phyloP scores from a whole-genome alignment of 2,888 invertebrate species.

The Pollenia labialis region DNA sequence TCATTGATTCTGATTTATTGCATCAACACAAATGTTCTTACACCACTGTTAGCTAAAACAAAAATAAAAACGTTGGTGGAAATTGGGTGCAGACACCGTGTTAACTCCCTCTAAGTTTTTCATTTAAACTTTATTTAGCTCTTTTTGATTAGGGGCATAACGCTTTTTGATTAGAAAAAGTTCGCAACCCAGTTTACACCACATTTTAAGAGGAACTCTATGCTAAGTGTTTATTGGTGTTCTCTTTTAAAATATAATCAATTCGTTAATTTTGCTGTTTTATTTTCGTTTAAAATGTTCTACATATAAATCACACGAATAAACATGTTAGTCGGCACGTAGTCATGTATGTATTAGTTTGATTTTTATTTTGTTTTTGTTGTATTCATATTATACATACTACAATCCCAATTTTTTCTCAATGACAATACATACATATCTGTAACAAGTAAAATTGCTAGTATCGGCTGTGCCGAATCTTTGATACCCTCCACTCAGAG shows the following conservation, averaged over 20 bases:
- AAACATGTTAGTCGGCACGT: constrained; percentile 54
- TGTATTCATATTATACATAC: neutral
- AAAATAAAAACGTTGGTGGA: no score
- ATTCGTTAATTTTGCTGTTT: neutral
- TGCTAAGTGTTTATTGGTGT: neutral
- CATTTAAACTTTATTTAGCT: no score
- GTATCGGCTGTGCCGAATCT: no score
- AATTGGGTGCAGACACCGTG: no score
- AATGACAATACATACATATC: constrained; percentile 25
- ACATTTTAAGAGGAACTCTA: neutral
- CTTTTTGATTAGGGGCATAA: no score
- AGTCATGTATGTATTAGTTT: constrained; percentile 32
- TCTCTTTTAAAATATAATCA: neutral
- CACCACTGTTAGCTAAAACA: no score
- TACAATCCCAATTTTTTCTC: neutral
- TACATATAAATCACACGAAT: constrained; percentile 11
- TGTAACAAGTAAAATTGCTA: neutral
- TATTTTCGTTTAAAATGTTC: neutral
- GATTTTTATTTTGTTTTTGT: constrained; percentile 11
- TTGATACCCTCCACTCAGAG: no score
- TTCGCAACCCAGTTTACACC: neutral
- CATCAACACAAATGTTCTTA: no score
- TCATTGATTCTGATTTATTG: no score
- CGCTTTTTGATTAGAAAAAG: neutral
- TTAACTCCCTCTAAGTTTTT: no score